Evolutionary conservation across 2,797 vertebrate genomes (phyloP), one percentile per base, ranked within the genome.

Genomic region (Paramormyrops hopkinsi): DNA sequence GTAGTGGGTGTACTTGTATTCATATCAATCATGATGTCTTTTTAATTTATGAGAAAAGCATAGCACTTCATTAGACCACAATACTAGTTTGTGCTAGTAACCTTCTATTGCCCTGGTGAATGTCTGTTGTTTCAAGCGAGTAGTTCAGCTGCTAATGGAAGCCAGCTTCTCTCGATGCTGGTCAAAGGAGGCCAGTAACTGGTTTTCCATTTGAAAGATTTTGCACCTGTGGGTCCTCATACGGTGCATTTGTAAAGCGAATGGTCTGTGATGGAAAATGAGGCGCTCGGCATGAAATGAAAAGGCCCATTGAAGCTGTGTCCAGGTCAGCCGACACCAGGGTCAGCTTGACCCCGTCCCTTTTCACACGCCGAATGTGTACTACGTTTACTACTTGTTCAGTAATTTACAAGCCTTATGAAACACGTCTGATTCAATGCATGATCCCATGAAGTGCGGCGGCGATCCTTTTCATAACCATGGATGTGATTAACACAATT

Each of bases 171-270:
- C 37, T 19, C 19, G 6, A 41, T 79, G 5, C 6, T 8, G 37
- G 73, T 44, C 25, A 79, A 41, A 19, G 37, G 33, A 79, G 17
- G 17, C 37, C 73, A 44, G 37, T 44, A 7, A 19, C 37, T 79
- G 73, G 73, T 79, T 79, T 79, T 79, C 73, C 73, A 79, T 79
- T 79, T 79, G 73, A 79, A 79, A 79, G 73, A 79, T 79, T 41
- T 44, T 12, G 17, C 73, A 79, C 73, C 73, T 79, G 73, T 44
- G 37, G 37, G 73, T 19, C 73, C 73, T 79, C 73, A 79, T 44
- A 17, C 33, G 9, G 33, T 44, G 44, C 37, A 41, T 79, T 79
- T 44, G 37, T 79, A 41, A 44, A 79, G 33, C 17, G 17, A 79
- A 79, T 79, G 73, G 37, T 44, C 33, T 79, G 33, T n/a, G 37